A percentile compares a stretch with the other conserved stretches of the same genome.
These are phyloP conservation scores for Oncopodura yosiiana DNA, from an alignment of 1,140 invertebrate species.

Conservation along the genomic window DNA sequence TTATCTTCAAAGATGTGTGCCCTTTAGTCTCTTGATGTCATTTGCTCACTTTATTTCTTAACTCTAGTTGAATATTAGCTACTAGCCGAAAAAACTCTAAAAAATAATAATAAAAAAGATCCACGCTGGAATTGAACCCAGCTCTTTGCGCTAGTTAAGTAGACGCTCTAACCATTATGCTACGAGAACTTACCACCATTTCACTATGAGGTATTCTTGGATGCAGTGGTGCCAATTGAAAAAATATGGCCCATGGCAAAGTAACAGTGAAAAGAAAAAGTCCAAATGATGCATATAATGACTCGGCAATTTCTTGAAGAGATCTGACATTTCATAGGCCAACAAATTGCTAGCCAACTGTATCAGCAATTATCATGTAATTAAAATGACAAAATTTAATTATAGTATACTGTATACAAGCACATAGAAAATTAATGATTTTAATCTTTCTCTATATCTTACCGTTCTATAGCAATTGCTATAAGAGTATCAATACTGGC, in stretches of 20 bases:
- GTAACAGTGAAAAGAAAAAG: slow-evolving; percentile 41
- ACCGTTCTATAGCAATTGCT: slow-evolving; percentile 49
- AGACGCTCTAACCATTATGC: no score
- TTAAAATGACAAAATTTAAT: slow-evolving; percentile 37
- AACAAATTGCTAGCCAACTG: slow-evolving; percentile 45
- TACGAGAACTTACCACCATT: slow-evolving; percentile 23
- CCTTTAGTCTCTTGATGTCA: no score
- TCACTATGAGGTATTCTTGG: slow-evolving; percentile 12
- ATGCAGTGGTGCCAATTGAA: slow-evolving; percentile 37
- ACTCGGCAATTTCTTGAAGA: slow-evolving; percentile 40
- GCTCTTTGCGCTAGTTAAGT: no score
- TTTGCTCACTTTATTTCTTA: no score
- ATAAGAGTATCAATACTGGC: slow-evolving; percentile 49
- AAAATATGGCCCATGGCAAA: slow-evolving; percentile 47
- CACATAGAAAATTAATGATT: background rate
- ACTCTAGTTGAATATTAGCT: no score
- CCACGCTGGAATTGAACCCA: no score
- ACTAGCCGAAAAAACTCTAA: no score
- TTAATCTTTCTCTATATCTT: slow-evolving; percentile 38
- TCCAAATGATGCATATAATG: slow-evolving; percentile 45
- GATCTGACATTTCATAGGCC: slow-evolving; percentile 44
- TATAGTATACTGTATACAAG: no score
- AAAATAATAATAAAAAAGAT: no score
- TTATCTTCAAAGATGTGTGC: no score
- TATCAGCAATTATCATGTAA: slow-evolving; percentile 58